Conservation (phyloP, 2,888 invertebrate genomes). For the Lepidocyrtinus sp. region DNA sequence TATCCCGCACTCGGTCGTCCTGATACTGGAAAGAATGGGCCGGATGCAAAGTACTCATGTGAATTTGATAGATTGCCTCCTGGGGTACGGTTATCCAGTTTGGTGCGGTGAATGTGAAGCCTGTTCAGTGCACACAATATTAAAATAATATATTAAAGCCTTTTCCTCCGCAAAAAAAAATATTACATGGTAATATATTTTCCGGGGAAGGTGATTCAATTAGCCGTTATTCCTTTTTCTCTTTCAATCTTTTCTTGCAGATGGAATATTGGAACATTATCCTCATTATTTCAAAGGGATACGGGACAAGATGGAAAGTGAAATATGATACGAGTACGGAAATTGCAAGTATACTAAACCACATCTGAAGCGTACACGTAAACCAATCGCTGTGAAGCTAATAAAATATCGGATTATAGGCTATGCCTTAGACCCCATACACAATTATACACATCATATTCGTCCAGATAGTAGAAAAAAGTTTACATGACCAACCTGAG, state of each 20-base stretch:
- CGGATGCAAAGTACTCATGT: slow-evolving; percentile 73
- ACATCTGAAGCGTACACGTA: neutral
- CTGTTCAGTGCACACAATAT: slow-evolving; percentile 15
- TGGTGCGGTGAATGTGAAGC: slow-evolving; percentile 74
- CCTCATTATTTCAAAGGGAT: slow-evolving; percentile 10
- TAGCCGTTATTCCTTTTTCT: neutral
- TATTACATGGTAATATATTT: slow-evolving; percentile 7
- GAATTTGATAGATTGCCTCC: slow-evolving; percentile 72
- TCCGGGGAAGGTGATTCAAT: slow-evolving; percentile 21
- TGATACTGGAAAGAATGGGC: slow-evolving; percentile 75
- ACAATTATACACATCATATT: neutral
- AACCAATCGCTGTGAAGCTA: neutral
- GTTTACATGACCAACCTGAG: slow-evolving; percentile 69
- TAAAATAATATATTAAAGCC: neutral
- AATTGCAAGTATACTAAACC: slow-evolving; percentile 25
- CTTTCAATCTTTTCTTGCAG: slow-evolving; percentile 2
- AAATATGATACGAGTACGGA: slow-evolving; percentile 21
- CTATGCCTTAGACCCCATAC: neutral
- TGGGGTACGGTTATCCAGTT: slow-evolving; percentile 72
- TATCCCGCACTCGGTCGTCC: slow-evolving; percentile 72
- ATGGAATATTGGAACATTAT: too few species aligned
- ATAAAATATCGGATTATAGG: neutral
- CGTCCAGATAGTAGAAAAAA: neutral
- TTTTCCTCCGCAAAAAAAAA: neutral
- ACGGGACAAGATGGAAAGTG: neutral